Percentiles rank a stretch among this genome's conserved stretches.
Evolutionary conservation across 2,113 vertebrate genomes (phyloP).

Genomic region (Petaurus breviceps): DNA sequence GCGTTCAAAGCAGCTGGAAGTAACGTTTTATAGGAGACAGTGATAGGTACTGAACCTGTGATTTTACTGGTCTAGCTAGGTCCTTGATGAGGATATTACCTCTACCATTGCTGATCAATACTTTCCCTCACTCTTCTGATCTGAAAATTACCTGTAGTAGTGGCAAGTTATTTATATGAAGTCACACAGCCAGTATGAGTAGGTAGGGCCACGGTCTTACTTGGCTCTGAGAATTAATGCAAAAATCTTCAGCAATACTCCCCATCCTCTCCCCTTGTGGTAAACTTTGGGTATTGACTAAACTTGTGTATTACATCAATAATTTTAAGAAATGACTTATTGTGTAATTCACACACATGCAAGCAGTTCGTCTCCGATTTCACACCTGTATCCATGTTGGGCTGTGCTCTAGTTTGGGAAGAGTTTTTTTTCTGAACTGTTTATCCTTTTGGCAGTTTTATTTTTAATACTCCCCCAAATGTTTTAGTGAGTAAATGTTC

Average conservation of each 20-base stretch:
- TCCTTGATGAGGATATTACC: not conserved
- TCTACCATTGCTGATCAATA: not conserved
- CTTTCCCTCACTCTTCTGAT: not conserved
- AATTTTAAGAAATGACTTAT: not conserved
- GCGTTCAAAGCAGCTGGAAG: not conserved
- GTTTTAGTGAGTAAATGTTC: not conserved
- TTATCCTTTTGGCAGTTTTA: constrained; percentile 28
- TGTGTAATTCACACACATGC: not conserved
- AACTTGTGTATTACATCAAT: not conserved
- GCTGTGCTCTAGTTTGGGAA: not conserved
- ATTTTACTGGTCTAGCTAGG: not conserved
- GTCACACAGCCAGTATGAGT: not conserved
- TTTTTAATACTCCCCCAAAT: constrained; percentile 23
- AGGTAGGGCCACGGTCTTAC: accelerated
- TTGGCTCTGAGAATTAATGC: not conserved
- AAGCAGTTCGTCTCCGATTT: not conserved
- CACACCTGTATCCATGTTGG: not conserved
- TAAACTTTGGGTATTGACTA: not conserved
- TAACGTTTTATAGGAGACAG: not conserved
- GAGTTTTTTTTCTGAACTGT: not conserved
- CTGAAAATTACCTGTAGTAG: not conserved
- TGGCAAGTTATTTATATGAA: not conserved
- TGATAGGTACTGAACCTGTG: not conserved
- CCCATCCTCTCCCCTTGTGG: not conserved
- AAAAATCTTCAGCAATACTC: not conserved